Conservation (phyloP, 2,888 invertebrate species). For the Linnaemya vulpina region DNA sequence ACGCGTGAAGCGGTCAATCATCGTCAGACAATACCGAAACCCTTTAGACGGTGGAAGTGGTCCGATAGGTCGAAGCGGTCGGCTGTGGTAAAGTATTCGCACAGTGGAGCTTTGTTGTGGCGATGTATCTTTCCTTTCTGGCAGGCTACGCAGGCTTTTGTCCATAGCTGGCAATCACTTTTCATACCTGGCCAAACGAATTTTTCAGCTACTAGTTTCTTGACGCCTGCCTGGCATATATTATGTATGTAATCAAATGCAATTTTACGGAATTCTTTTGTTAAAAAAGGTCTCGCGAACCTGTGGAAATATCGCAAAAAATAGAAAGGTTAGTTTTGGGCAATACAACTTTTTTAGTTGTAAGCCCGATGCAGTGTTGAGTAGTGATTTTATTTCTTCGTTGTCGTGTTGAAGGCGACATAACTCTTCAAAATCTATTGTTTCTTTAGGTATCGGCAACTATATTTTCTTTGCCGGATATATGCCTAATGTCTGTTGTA, state of each 20-base stretch:
- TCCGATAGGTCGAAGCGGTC: neutral
- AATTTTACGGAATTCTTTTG: neutral
- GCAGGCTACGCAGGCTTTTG: neutral
- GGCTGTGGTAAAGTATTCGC: neutral
- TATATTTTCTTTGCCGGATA: constrained; percentile 24
- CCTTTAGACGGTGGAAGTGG: neutral
- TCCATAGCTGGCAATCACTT: neutral
- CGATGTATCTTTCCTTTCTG: neutral
- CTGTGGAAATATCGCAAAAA: constrained; percentile 3
- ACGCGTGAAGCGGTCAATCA: neutral
- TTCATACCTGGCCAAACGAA: neutral
- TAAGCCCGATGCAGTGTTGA: neutral
- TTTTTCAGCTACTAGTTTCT: neutral
- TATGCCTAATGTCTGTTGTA: constrained; percentile 38
- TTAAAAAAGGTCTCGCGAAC: neutral
- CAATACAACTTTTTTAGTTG: neutral
- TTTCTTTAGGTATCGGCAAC: constrained; percentile 28
- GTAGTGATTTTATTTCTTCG: constrained; percentile 4
- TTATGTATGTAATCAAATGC: constrained; percentile 5
- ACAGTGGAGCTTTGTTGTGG: neutral
- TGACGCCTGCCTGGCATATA: neutral
- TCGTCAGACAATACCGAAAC: neutral
- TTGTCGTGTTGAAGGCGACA: neutral
- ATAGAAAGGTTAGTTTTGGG: neutral
- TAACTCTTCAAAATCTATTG: constrained; percentile 10